These are phyloP conservation scores for Centropristis striata DNA, from an alignment of 2,113 vertebrate genomes.

Conservation along the genomic window DNA sequence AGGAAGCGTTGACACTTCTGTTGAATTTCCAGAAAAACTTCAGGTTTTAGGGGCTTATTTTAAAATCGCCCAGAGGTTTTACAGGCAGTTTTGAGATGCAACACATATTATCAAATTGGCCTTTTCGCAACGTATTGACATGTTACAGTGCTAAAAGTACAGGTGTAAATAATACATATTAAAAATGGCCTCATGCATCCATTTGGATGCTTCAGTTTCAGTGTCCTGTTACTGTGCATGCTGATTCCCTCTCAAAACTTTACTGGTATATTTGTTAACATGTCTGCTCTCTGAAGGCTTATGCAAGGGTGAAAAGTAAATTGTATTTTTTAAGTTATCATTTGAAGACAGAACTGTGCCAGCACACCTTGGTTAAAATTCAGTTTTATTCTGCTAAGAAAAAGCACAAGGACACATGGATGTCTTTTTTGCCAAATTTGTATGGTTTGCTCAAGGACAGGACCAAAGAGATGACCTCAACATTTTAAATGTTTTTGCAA, in stretches of 20 bases:
- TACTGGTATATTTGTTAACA: no score
- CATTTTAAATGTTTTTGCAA: background rate
- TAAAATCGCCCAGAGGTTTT: no score
- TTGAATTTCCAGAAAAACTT: no score
- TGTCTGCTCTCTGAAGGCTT: background rate
- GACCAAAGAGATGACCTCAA: background rate
- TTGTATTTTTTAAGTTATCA: background rate
- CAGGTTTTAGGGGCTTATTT: no score
- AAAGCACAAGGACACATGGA: background rate
- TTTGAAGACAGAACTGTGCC: background rate
- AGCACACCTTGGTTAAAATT: background rate
- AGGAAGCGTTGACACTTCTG: no score
- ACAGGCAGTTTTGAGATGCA: no score
- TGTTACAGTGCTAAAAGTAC: background rate
- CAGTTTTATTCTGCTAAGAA: background rate
- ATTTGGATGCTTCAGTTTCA: background rate
- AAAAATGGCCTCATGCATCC: background rate
- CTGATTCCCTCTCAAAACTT: no score
- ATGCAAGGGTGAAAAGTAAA: background rate
- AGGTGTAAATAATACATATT: background rate
- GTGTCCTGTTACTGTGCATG: no score
- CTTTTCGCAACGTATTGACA: background rate
- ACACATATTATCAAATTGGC: background rate
- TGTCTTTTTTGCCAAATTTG: background rate
- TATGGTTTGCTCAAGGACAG: background rate